Percentiles rank a stretch among this genome's conserved stretches.
Conservation (phyloP, 1,140 invertebrate genomes). For the Lepidurus arcticus region DNA sequence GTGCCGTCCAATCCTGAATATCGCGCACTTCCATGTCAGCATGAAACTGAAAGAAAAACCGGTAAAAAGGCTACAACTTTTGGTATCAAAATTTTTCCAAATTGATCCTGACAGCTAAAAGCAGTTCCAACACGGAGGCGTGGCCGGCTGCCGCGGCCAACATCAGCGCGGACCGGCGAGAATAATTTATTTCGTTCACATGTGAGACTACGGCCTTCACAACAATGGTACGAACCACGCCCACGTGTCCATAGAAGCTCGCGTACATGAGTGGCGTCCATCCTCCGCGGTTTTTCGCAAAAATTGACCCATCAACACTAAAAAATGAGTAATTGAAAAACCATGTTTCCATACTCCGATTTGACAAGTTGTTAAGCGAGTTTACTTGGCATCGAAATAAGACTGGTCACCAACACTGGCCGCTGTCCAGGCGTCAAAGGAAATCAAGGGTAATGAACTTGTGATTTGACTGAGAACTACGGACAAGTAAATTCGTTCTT, state of each 20-base stretch:
- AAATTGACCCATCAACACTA: background rate
- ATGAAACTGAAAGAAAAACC: background rate
- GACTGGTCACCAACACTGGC: background rate
- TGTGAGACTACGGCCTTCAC: background rate
- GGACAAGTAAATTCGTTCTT: background rate
- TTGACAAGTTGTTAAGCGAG: background rate
- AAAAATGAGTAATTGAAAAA: background rate
- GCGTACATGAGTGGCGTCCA: slow-evolving; percentile 16
- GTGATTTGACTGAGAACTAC: background rate
- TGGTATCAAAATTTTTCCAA: background rate
- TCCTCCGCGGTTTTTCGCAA: background rate
- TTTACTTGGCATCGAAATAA: background rate
- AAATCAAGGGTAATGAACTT: background rate
- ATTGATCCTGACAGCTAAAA: background rate
- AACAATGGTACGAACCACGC: background rate
- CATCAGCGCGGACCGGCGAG: background rate
- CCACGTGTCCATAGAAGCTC: background rate
- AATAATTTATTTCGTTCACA: background rate
- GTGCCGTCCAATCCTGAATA: background rate
- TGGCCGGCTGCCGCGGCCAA: slow-evolving; percentile 3
- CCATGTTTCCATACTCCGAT: background rate
- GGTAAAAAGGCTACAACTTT: background rate
- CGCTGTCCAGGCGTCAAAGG: slow-evolving; percentile 1
- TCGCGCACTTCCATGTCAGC: slow-evolving; percentile 4
- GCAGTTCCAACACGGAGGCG: background rate